A percentile compares a stretch with the other conserved stretches of the same genome.
phyloP scores from a whole-genome alignment of 2,888 invertebrate species.

The Anaspis maculata region DNA sequence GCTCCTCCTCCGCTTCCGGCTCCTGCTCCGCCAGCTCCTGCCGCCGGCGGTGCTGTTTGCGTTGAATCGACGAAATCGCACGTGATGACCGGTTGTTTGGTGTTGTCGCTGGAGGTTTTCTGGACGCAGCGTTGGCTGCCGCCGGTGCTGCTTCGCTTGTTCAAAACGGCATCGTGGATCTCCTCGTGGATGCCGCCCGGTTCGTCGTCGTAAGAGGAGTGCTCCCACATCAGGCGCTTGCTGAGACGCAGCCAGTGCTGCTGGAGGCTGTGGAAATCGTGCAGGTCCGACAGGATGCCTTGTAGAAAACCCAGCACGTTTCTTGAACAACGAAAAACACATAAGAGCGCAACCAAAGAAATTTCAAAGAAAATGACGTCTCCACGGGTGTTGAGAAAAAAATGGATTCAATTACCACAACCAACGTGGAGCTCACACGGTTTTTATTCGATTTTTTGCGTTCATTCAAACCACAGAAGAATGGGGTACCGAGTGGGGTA shows the following conservation, averaged over 20 bases:
- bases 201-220: slow-evolving; percentile 43
- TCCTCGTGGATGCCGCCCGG: slow-evolving; percentile 34
- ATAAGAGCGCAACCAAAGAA: no score
- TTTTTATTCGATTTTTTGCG: no score
- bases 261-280: slow-evolving; percentile 55
- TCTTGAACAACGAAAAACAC: slow-evolving; percentile 4
- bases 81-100: slow-evolving; percentile 22
- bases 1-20: no score
- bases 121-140: slow-evolving; percentile 39
- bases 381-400: no score
- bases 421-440: no score
- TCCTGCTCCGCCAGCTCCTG: no score
- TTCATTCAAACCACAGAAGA: no score
- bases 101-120: slow-evolving; percentile 26
- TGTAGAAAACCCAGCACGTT: slow-evolving; percentile 47
- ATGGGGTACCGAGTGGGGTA: no score
- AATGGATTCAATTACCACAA: no score
- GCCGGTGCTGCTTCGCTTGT: slow-evolving; percentile 37
- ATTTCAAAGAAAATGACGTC: no score
- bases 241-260: slow-evolving; percentile 52
- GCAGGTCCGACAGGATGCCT: slow-evolving; percentile 52
- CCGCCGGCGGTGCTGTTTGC: no score
- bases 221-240: slow-evolving; percentile 49
- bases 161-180: slow-evolving; percentile 14
- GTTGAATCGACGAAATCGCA: slow-evolving; percentile 39